Conservation (phyloP, 2,888 invertebrate species). For the Ormyrus labotus region DNA sequence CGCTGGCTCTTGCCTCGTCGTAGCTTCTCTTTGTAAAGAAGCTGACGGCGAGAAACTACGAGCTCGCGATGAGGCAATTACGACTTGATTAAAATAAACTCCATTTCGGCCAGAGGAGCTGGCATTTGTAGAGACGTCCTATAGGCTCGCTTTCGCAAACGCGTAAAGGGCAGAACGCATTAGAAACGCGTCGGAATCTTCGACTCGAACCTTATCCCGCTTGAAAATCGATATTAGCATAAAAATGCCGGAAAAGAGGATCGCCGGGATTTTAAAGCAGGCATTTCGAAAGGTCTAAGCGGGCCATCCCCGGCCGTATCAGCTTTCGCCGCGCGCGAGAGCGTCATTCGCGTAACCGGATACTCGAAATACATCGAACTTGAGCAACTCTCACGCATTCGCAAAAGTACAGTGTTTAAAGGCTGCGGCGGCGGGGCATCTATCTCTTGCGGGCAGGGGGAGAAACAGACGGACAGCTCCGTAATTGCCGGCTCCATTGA, state of each 20-base stretch:
- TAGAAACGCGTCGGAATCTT: not conserved
- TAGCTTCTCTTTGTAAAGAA: no score
- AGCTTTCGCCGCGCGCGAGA: constrained; percentile 20
- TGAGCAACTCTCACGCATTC: constrained; percentile 12
- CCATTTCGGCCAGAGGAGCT: no score
- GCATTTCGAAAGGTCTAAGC: constrained; percentile 45
- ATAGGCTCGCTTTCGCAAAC: no score
- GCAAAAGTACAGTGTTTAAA: constrained; percentile 18
- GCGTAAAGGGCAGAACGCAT: not conserved
- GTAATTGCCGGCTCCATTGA: no score
- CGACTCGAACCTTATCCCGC: not conserved
- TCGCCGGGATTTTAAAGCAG: constrained; percentile 15
- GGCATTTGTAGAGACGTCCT: no score
- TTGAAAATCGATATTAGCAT: constrained; percentile 36
- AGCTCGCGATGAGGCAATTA: no score
- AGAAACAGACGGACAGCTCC: no score
- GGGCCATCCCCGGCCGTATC: constrained; percentile 14
- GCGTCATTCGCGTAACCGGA: constrained; percentile 34
- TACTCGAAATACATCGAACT: constrained; percentile 11
- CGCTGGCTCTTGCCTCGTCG: no score
- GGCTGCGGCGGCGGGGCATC: not conserved
- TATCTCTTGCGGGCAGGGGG: not conserved
- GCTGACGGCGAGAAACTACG: no score
- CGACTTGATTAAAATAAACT: no score
- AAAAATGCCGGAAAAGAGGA: constrained; percentile 20